These are phyloP conservation scores for Lordiphosa fenestrarum DNA, from an alignment of 2,888 invertebrate species.

Conservation along the genomic window DNA sequence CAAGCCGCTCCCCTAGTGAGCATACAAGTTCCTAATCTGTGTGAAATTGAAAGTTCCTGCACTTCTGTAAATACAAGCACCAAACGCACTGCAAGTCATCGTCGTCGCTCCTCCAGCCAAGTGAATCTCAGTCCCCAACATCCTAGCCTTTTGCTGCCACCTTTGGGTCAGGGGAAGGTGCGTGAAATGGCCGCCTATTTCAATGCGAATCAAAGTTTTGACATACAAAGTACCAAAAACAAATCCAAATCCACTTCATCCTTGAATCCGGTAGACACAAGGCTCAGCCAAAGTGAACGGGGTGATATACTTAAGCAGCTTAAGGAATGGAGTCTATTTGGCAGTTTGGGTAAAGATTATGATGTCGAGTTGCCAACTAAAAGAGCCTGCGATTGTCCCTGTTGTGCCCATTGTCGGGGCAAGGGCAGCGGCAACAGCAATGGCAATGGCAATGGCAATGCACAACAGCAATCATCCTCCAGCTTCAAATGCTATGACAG, in stretches of 20 bases:
- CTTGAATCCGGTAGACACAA: slow-evolving; percentile 37
- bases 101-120: slow-evolving; percentile 51
- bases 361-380: slow-evolving; percentile 45
- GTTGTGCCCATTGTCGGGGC: slow-evolving; percentile 66
- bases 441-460: slow-evolving; percentile 22
- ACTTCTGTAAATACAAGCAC: slow-evolving; percentile 69
- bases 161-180: slow-evolving; percentile 84
- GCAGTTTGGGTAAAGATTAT: slow-evolving; percentile 74
- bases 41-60: slow-evolving; percentile 74
- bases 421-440: slow-evolving; percentile 9
- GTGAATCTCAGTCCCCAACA: slow-evolving; percentile 53
- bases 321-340: slow-evolving; percentile 79
- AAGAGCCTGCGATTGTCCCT: slow-evolving; percentile 69
- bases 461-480: slow-evolving; percentile 19
- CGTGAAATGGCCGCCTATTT: slow-evolving; percentile 87
- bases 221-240: slow-evolving; percentile 1
- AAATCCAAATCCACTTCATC: slow-evolving; percentile 71
- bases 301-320: slow-evolving; percentile 76
- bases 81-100: slow-evolving; percentile 41
- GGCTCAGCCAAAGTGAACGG: slow-evolving; percentile 69
- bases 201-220: slow-evolving; percentile 75
- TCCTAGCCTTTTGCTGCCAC: slow-evolving; percentile 28
- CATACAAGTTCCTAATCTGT: slow-evolving; percentile 73
- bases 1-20: slow-evolving; percentile 37
- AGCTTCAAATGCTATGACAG: slow-evolving; percentile 63